Conservation (phyloP, 2,113 vertebrate genomes). For the Thalassoma bifasciatum region DNA sequence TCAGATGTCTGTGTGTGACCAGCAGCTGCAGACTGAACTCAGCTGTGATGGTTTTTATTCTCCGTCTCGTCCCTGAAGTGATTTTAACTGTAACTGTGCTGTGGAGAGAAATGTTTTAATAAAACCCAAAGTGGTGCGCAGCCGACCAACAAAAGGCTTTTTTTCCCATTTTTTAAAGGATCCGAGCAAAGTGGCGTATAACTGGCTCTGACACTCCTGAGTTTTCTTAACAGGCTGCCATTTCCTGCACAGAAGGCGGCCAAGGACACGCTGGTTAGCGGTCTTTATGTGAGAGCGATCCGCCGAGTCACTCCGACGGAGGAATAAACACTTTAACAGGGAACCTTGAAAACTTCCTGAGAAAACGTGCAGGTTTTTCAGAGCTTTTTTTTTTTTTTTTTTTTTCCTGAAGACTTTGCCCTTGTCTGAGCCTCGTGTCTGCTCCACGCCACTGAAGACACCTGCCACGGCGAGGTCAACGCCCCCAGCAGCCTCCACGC, state of each 20-base stretch:
- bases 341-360: conserved; percentile 56
- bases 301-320: conserved; percentile 6
- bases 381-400: too few species aligned
- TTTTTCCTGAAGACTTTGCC: too few species aligned
- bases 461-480: too few species aligned
- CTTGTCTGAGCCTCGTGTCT: too few species aligned
- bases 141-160: background rate
- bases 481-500: too few species aligned
- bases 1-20: background rate
- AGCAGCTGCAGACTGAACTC: background rate
- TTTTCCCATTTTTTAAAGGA: background rate
- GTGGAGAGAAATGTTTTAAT: background rate
- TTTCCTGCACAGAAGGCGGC: conserved; percentile 50
- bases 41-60: background rate
- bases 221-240: conserved; percentile 19
- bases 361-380: background rate
- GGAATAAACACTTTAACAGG: conserved; percentile 37
- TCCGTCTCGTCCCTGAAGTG: background rate
- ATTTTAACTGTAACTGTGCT: background rate
- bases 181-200: conserved; percentile 14
- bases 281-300: conserved; percentile 27
- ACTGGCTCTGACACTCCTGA: conserved; percentile 13
- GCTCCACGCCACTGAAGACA: too few species aligned
- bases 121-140: background rate
- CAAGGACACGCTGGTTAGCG: conserved; percentile 54